Percentiles rank a stretch among this genome's conserved stretches.
phyloP scores from a whole-genome alignment of 2,113 vertebrate species.

The Gopherus evgoodei region DNA sequence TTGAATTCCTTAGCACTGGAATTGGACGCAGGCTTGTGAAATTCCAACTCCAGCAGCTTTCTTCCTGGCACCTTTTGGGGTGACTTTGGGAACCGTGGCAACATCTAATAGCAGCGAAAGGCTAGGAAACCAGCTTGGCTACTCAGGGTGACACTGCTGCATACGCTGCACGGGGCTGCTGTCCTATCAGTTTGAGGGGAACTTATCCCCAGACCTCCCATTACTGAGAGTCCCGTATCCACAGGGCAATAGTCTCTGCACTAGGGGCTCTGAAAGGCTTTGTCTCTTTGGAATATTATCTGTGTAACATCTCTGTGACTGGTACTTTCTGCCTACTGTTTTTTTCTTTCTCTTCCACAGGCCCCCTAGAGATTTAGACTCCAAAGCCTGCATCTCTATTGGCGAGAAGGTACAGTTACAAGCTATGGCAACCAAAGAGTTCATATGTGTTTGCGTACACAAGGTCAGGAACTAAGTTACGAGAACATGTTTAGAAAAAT shows the following conservation, averaged over 20 bases:
- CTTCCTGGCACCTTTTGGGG: background rate
- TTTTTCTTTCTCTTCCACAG: slow-evolving; percentile 71
- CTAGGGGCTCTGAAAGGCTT: background rate
- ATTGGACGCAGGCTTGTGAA: background rate
- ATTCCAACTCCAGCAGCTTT: background rate
- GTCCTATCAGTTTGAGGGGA: background rate
- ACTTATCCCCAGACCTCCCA: background rate
- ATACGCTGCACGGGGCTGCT: background rate
- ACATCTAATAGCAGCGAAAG: background rate
- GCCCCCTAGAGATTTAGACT: slow-evolving; percentile 95
- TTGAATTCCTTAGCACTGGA: background rate
- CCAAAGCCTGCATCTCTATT: slow-evolving; percentile 94
- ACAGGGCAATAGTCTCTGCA: background rate
- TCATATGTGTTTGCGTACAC: background rate
- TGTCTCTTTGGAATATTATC: background rate
- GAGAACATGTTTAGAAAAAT: background rate
- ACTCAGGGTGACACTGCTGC: background rate
- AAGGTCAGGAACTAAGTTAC: background rate
- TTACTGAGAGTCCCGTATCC: background rate
- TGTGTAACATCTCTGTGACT: background rate
- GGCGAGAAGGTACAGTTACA: slow-evolving; percentile 90
- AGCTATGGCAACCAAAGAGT: background rate
- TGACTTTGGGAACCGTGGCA: background rate
- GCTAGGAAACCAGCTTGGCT: background rate
- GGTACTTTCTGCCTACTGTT: background rate